phyloP scores from a whole-genome alignment of 2,113 vertebrate genomes.

The Tinamus guttatus region DNA sequence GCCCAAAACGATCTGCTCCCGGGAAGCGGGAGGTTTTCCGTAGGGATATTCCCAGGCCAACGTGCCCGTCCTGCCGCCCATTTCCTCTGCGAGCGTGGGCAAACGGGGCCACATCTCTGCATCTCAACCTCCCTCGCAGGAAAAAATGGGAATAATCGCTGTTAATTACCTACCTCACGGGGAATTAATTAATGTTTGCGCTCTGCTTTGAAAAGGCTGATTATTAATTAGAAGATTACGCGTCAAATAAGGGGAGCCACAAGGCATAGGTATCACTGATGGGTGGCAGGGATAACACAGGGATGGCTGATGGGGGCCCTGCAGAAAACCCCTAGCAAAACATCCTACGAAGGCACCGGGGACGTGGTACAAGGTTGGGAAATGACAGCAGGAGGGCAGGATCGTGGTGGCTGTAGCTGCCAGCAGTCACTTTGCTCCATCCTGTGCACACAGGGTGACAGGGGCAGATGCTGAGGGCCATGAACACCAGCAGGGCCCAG shows the following conservation, averaged over 20 bases:
- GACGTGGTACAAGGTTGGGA: background rate
- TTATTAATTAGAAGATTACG: slow-evolving; percentile 66
- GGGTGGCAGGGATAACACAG: background rate
- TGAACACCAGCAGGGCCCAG: background rate
- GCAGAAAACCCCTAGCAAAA: background rate
- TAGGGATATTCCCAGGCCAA: background rate
- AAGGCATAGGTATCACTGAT: slow-evolving; percentile 32
- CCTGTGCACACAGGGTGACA: background rate
- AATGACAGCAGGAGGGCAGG: background rate
- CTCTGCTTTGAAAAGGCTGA: slow-evolving; percentile 56
- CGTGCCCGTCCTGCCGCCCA: accelerated
- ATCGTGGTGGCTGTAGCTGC: background rate
- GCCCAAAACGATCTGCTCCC: background rate
- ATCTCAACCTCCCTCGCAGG: background rate
- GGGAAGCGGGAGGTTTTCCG: accelerated
- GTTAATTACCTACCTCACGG: slow-evolving; percentile 57
- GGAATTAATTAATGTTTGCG: slow-evolving; percentile 67
- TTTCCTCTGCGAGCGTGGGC: background rate
- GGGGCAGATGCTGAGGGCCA: background rate
- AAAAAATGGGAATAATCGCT: slow-evolving; percentile 62
- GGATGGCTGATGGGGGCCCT: background rate
- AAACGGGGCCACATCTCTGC: background rate
- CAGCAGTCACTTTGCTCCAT: background rate
- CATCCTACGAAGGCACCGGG: background rate
- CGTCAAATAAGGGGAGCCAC: slow-evolving; percentile 65